phyloP scores from a whole-genome alignment of 2,888 invertebrate species.

The Metallyticus violacea region DNA sequence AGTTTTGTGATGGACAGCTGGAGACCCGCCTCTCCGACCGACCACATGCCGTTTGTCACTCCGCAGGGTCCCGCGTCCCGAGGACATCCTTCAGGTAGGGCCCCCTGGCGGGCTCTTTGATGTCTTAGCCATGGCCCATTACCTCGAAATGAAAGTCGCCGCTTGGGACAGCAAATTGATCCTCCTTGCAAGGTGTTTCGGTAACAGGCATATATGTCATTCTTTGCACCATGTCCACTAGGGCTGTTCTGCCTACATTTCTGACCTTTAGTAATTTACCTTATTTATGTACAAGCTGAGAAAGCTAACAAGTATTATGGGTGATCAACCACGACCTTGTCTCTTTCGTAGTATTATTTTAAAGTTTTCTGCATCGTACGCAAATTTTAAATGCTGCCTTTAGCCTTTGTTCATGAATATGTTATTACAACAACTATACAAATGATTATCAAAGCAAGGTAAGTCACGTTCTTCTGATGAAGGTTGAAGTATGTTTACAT shows the following conservation, averaged over 20 bases:
- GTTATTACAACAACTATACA: no score
- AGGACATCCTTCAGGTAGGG: slow-evolving; percentile 1
- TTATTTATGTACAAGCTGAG: no score
- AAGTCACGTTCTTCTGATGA: no score
- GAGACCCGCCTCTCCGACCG: neutral
- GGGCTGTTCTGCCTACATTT: neutral
- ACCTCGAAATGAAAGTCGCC: neutral
- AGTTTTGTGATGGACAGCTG: neutral
- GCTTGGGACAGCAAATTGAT: neutral
- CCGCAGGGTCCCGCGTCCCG: slow-evolving; percentile 5
- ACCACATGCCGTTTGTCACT: slow-evolving; percentile 25
- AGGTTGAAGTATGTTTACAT: no score
- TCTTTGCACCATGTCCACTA: neutral
- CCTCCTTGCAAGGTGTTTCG: neutral
- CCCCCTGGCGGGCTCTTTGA: slow-evolving; percentile 17
- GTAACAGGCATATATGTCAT: no score
- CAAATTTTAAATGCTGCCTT: no score
- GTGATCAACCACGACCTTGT: neutral
- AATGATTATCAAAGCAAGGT: no score
- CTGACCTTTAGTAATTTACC: neutral
- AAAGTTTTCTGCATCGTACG: no score
- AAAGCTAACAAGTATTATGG: no score
- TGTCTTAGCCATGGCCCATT: slow-evolving; percentile 27
- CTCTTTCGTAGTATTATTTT: no score
- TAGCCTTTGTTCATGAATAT: no score